A percentile compares a stretch with the other conserved stretches of the same genome.
Evolutionary conservation across 1,140 invertebrate genomes (phyloP).

Genomic region (Rhopalosiphum maidis): DNA sequence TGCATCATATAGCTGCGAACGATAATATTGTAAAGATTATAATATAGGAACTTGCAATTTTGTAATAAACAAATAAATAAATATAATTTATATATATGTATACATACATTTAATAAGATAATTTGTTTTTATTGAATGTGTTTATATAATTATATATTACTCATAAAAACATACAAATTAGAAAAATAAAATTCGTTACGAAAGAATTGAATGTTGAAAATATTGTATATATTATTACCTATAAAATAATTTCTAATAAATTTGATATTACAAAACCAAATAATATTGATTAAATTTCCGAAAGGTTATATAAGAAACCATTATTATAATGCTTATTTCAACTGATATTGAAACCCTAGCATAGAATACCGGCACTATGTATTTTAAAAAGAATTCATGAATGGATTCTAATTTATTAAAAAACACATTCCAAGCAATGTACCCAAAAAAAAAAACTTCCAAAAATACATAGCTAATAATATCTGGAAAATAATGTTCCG

Average conservation of each 20-base stretch:
- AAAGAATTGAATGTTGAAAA: background rate
- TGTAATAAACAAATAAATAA: background rate
- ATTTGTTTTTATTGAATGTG: background rate
- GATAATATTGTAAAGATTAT: background rate
- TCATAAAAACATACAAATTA: background rate
- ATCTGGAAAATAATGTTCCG: conserved; percentile 10
- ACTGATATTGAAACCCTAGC: background rate
- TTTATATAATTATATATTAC: background rate
- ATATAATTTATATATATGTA: background rate
- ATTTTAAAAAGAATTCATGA: background rate
- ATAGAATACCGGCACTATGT: background rate
- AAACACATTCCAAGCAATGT: background rate
- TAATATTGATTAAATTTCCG: background rate
- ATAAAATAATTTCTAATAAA: background rate
- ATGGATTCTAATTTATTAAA: conserved; percentile 31
- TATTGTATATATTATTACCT: background rate
- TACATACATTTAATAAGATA: background rate
- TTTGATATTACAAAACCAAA: background rate
- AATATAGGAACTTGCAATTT: background rate
- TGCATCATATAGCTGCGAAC: background rate
- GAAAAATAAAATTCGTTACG: background rate
- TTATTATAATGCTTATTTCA: background rate
- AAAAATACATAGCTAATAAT: conserved; percentile 35
- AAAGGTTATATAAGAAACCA: background rate
- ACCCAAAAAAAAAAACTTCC: background rate